Conservation (phyloP, 2,797 vertebrate species). For the Megaceryle alcyon region DNA sequence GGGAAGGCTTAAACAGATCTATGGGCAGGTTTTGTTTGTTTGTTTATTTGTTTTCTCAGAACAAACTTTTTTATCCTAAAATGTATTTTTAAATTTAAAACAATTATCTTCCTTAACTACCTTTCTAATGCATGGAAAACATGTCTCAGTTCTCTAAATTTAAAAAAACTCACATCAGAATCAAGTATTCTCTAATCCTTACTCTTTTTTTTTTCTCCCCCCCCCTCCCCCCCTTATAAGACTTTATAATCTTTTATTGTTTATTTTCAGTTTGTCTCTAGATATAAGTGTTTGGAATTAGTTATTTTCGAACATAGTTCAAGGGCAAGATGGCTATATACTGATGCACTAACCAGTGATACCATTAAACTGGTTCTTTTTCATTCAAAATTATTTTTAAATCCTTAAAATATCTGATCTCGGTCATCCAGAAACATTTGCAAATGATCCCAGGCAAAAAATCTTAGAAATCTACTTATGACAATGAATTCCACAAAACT, state of each 20-base stretch:
- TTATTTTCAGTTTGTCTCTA: neutral
- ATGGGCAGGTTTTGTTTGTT: neutral
- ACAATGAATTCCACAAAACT: neutral
- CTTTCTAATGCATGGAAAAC: neutral
- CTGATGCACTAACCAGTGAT: neutral
- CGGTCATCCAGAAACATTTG: neutral
- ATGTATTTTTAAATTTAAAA: neutral
- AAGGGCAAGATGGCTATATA: neutral
- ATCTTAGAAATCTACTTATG: neutral
- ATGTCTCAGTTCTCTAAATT: neutral
- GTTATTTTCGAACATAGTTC: no score
- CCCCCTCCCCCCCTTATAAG: neutral
- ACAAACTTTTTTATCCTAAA: neutral
- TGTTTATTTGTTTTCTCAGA: no score
- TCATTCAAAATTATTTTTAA: neutral
- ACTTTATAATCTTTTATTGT: accelerated
- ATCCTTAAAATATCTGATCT: neutral
- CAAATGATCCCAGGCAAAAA: neutral
- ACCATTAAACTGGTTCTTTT: neutral
- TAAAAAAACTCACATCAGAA: neutral
- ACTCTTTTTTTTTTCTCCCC: neutral
- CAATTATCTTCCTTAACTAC: neutral
- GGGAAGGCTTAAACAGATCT: neutral
- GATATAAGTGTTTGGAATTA: neutral
- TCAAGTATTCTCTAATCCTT: neutral